Conservation (phyloP, 2,797 vertebrate species). For the Siniperca obscura region DNA sequence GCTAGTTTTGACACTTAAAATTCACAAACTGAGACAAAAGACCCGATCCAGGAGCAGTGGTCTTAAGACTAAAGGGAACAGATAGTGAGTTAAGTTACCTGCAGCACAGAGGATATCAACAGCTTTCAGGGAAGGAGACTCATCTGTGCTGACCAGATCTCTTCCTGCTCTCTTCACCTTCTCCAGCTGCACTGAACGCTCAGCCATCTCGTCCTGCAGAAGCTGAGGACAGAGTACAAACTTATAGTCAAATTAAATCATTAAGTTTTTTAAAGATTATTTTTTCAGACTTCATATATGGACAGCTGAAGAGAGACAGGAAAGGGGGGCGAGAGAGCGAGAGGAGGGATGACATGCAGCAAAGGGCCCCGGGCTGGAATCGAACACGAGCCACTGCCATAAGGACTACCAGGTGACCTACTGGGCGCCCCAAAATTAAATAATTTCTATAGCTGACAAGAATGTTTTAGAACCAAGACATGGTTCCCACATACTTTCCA, state of each 20-base stretch:
- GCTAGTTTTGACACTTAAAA: neutral
- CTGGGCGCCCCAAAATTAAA: neutral
- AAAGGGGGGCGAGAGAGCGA: too few species aligned
- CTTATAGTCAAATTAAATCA: neutral
- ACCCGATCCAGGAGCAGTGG: neutral
- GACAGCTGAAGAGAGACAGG: too few species aligned
- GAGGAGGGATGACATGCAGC: too few species aligned
- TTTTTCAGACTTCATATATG: too few species aligned
- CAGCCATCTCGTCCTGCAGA: slow-evolving; percentile 93
- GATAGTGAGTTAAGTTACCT: slow-evolving; percentile 81
- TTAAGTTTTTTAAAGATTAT: too few species aligned
- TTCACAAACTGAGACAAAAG: neutral
- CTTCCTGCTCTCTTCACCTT: slow-evolving; percentile 91
- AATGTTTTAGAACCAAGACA: neutral
- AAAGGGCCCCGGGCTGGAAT: too few species aligned
- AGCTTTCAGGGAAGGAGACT: slow-evolving; percentile 88
- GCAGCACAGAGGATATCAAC: slow-evolving; percentile 87
- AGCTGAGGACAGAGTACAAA: slow-evolving; percentile 77
- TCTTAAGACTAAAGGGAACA: neutral
- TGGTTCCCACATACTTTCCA: neutral
- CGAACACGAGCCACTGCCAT: too few species aligned
- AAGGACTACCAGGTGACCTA: too few species aligned
- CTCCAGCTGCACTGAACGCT: slow-evolving; percentile 92
- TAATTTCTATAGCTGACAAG: neutral
- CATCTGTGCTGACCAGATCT: slow-evolving; percentile 89